These are phyloP conservation scores for Pachyrhynchus sulphureomaculatus DNA, from an alignment of 1,140 invertebrate species.

Conservation along the genomic window DNA sequence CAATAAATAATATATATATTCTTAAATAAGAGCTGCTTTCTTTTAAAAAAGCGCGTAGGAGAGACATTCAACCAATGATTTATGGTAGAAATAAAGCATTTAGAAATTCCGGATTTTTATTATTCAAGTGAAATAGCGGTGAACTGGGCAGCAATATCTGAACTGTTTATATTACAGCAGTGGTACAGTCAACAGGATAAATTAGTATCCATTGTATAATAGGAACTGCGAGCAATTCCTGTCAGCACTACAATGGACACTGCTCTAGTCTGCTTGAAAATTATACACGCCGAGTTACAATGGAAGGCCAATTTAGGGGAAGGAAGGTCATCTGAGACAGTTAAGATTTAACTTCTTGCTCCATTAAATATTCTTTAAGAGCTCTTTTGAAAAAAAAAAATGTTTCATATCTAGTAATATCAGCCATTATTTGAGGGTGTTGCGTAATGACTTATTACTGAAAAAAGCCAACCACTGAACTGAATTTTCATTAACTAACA, in stretches of 20 bases:
- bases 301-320: constrained; percentile 37
- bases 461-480: no score
- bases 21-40: constrained; percentile 15
- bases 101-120: constrained; percentile 39
- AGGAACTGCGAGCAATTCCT: constrained; percentile 40
- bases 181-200: constrained; percentile 39
- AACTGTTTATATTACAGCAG: constrained; percentile 36
- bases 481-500: no score
- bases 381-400: no score
- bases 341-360: constrained; percentile 11
- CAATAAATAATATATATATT: constrained; percentile 3
- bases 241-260: constrained; percentile 38
- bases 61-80: constrained; percentile 24
- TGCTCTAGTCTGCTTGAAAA: constrained; percentile 31
- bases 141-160: constrained; percentile 34
- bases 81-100: constrained; percentile 35
- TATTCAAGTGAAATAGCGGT: constrained; percentile 35
- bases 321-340: constrained; percentile 25
- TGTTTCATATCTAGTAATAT: no score
- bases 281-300: constrained; percentile 39
- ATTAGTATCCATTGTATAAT: constrained; percentile 44
- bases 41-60: constrained; percentile 11
- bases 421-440: no score
- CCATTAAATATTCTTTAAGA: no score
- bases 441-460: no score